Percentiles rank a stretch among this genome's conserved stretches.
phyloP scores from a whole-genome alignment of 2,113 vertebrate species.

The Silurus glanis region DNA sequence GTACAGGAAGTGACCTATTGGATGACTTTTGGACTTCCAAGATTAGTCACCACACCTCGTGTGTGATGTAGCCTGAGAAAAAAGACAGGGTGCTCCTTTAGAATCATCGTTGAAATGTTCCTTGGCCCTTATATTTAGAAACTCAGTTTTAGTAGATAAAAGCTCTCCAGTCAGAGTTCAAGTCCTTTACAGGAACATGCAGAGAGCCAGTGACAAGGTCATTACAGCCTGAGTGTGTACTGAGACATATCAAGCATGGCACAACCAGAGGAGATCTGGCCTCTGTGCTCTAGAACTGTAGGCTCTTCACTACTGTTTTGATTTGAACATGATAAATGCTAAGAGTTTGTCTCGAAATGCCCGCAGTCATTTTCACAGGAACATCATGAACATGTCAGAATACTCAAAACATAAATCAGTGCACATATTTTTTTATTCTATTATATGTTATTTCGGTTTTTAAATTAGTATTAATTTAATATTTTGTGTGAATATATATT shows the following conservation, averaged over 20 bases:
- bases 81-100: constrained; percentile 4
- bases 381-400: neutral
- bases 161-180: constrained; percentile 69
- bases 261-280: constrained; percentile 21
- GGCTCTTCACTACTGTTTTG: neutral
- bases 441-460: neutral
- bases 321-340: constrained; percentile 38
- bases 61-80: constrained; percentile 34
- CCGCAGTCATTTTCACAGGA: constrained; percentile 39
- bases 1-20: constrained; percentile 53
- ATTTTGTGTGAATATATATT: neutral
- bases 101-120: neutral
- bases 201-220: constrained; percentile 68
- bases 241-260: constrained; percentile 56
- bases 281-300: neutral
- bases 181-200: constrained; percentile 70
- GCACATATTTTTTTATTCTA: neutral
- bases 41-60: constrained; percentile 41
- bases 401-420: neutral
- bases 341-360: constrained; percentile 46
- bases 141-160: constrained; percentile 74
- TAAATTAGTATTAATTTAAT: neutral
- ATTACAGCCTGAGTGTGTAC: constrained; percentile 60
- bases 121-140: constrained; percentile 30
- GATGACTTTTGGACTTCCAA: constrained; percentile 48